Evolutionary conservation across 2,797 vertebrate species (phyloP).

Genomic region (Ctenochaetus hawaiiensis): DNA sequence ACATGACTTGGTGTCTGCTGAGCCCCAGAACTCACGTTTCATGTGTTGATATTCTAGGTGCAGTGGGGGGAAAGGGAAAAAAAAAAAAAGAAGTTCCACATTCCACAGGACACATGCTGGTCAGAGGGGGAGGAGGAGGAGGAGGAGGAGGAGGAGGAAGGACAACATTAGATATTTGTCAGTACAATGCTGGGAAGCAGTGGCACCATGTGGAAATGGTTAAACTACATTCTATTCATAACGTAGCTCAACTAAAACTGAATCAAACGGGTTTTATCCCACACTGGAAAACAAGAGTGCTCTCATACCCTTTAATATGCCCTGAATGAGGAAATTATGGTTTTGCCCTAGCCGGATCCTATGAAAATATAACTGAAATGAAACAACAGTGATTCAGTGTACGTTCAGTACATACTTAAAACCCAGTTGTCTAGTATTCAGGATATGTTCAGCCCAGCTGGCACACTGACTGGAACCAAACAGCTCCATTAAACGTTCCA

Average conservation of each 20-base stretch:
- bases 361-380: no score
- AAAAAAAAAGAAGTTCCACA: constrained; percentile 31
- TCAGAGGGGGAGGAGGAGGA: constrained; percentile 12
- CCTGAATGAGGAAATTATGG: no score
- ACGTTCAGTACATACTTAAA: no score
- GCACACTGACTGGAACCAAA: no score
- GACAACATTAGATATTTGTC: constrained; percentile 43
- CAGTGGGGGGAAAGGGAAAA: background rate
- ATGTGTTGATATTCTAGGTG: constrained; percentile 67
- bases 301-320: background rate
- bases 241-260: background rate
- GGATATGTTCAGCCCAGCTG: no score
- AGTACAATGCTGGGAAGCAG: constrained; percentile 33
- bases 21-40: constrained; percentile 57
- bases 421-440: no score
- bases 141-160: constrained; percentile 24
- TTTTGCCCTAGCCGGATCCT: no score
- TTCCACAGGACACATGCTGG: constrained; percentile 66
- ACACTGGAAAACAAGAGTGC: background rate
- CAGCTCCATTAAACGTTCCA: no score
- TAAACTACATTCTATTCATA: constrained; percentile 30
- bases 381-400: no score
- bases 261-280: background rate
- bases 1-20: constrained; percentile 23
- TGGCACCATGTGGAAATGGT: constrained; percentile 42